Base-by-base conservation (phyloP, 2,797 vertebrate species). In the Pseudochirops cupreus region DNA sequence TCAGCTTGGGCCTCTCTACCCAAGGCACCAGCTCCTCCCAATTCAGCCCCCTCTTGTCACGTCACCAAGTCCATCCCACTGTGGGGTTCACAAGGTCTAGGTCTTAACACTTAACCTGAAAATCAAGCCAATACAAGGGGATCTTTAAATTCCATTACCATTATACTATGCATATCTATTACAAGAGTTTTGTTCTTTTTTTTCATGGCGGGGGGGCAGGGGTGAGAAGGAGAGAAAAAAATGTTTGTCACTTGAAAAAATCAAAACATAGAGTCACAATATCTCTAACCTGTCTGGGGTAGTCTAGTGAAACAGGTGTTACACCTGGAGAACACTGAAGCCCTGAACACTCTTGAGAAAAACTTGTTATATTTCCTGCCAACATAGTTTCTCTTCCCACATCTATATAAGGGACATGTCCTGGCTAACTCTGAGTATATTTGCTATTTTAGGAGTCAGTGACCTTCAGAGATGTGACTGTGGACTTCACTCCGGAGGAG, bases 401-500 rank as follows among this genome's bases (percentile, higher is more conserved):
- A 33, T n/a, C 62, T 67, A 18, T 5, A 6, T n/a, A n/a, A 67
- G 62, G 29, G 31, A 4, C 16, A 13, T 67, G 4, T n/a, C 62
- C 33, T 14, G 62, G 33, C 14, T 33, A 62, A 62, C 59, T 58
- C 24, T 67, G 62, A n/a, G 62, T 16, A 5, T n/a, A n/a, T 33
- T 33, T 33, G 29, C 11, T 33, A 14, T 62, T 62, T 62, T 4
- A 58, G 57, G 57, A 58, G 57, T 28, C 57, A 58, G 57, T 58
- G 57, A 58, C 57, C 28, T 58, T 58, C 26, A 29, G 57, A 11
- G 57, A 98, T 82, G 98, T 98, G 97, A 97, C 97, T 58, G 97
- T 98, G 94, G 97, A 97, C 96, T 98, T 98, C 97, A 97, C 95
- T 92, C 95, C 95, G 31, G 97, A 98, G 91, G 98, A 98, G 93